Percentiles rank a stretch among this genome's conserved stretches.
phyloP scores from a whole-genome alignment of 2,888 invertebrate species.

The Pseudeuparius sepicola region DNA sequence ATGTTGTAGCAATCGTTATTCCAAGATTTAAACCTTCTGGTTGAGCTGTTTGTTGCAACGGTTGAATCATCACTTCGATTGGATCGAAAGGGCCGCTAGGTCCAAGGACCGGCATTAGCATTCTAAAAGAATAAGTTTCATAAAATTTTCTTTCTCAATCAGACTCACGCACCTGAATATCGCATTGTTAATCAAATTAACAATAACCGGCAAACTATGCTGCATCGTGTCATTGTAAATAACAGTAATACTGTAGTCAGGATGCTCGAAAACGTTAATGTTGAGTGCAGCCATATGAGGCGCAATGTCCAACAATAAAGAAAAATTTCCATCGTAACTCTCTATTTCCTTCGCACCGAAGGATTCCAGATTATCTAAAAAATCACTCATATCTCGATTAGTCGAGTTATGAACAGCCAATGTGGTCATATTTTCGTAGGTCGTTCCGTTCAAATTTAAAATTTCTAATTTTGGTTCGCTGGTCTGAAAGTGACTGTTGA shows the following conservation, averaged over 20 bases:
- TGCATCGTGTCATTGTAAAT: conserved; percentile 71
- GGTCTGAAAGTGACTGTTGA: conserved; percentile 46
- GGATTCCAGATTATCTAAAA: conserved; percentile 32
- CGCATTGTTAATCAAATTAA: conserved; percentile 62
- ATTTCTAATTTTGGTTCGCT: conserved; percentile 54
- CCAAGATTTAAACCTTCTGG: conserved; percentile 63
- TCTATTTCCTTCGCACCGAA: conserved; percentile 37
- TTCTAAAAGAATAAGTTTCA: too few species aligned
- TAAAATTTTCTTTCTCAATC: too few species aligned
- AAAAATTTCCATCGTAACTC: conserved; percentile 57
- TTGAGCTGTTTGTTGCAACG: conserved; percentile 64
- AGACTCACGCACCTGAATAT: conserved; percentile 66
- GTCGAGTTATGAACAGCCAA: conserved; percentile 54
- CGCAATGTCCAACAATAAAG: conserved; percentile 50
- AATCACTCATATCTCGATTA: conserved; percentile 27
- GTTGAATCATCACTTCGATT: conserved; percentile 56
- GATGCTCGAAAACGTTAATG: conserved; percentile 44
- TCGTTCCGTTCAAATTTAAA: conserved; percentile 50
- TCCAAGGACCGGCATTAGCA: conserved; percentile 1
- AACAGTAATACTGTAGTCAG: conserved; percentile 49
- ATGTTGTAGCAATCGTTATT: conserved; percentile 61
- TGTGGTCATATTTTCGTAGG: conserved; percentile 49
- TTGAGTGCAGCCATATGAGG: conserved; percentile 59
- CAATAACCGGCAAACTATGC: conserved; percentile 66
- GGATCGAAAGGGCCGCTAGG: conserved; percentile 30